phyloP scores from a whole-genome alignment of 37 sponge, comb jelly and placozoan genomes.

The Halisarca cf. caerulea region DNA sequence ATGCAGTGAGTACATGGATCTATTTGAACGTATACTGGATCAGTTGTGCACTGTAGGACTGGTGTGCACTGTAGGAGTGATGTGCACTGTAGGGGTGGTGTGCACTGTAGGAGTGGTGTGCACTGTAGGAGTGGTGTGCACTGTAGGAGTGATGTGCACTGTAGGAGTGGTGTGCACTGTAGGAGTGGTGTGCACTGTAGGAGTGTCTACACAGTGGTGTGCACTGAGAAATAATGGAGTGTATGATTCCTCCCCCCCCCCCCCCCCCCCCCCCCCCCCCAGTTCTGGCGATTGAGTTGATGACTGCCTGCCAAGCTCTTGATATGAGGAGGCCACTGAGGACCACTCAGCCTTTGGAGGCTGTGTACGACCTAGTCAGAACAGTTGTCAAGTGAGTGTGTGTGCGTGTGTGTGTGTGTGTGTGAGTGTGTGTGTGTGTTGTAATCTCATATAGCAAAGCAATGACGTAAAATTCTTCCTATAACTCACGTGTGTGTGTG shows the following conservation, averaged over 20 bases:
- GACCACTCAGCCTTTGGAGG: conserved; percentile 94
- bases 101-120: not conserved
- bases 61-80: not conserved
- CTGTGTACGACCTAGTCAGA: conserved; percentile 76
- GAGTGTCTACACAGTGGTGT: not conserved
- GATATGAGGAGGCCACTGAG: conserved; percentile 85
- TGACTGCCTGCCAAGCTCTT: conserved; percentile 96
- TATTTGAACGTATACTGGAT: too few species aligned
- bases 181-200: not conserved
- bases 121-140: not conserved
- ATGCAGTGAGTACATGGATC: too few species aligned
- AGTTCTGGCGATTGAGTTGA: conserved; percentile 95
- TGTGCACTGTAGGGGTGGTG: not conserved
- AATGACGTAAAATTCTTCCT: not conserved
- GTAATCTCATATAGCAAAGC: too few species aligned
- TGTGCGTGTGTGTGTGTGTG: conserved; percentile 17
- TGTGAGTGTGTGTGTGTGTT: conserved; percentile 25
- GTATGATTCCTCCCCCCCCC: not conserved
- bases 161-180: not conserved
- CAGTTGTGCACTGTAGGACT: too few species aligned
- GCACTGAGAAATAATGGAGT: not conserved
- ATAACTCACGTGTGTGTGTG: not conserved
- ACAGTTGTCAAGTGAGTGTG: conserved; percentile 60
- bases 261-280: not conserved
- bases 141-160: not conserved